A percentile compares a stretch with the other conserved stretches of the same genome.
Evolutionary conservation across 2,113 vertebrate genomes (phyloP).

Genomic region (Rattus norvegicus): GRCr8 NC_086024.1:118348501-118349000

Average conservation of each 20-base stretch:
- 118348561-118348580: neutral
- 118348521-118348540: neutral
- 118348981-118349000: neutral
- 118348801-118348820: neutral
- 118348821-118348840: neutral
- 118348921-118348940: neutral
- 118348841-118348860: neutral
- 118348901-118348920: neutral
- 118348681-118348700: neutral
- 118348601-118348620: neutral
- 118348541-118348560: neutral
- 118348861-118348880: neutral
- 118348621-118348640: neutral
- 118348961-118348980: neutral
- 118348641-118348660: neutral
- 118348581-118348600: neutral
- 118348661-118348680: neutral
- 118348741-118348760: neutral
- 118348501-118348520: neutral
- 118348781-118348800: neutral
- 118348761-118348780: neutral
- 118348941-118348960: neutral
- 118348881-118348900: neutral
- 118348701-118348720: neutral
- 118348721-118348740: neutral